phyloP scores from a whole-genome alignment of 2,888 invertebrate genomes.

The Melipona beecheii region DNA sequence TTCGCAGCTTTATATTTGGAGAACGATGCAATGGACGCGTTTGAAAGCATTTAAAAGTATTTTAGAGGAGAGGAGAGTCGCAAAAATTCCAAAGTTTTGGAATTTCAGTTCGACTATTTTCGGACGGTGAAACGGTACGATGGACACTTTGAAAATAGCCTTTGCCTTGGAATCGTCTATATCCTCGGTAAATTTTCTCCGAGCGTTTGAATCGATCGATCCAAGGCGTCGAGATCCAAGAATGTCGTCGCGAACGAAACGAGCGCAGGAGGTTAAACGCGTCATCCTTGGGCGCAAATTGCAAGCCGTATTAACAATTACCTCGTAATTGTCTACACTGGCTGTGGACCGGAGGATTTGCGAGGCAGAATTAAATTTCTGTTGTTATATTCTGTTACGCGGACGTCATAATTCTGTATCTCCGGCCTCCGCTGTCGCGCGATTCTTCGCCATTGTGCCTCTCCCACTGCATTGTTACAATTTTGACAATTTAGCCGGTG shows the following conservation, averaged over 20 bases:
- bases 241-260: slow-evolving; percentile 43
- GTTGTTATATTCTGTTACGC: slow-evolving; percentile 49
- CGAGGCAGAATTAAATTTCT: slow-evolving; percentile 65
- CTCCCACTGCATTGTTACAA: slow-evolving; percentile 40
- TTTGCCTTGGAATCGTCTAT: slow-evolving; percentile 13
- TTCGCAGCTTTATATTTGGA: too few relatives aligned
- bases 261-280: slow-evolving; percentile 50
- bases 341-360: slow-evolving; percentile 48
- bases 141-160: slow-evolving; percentile 40
- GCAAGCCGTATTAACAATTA: slow-evolving; percentile 67
- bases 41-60: background rate
- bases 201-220: background rate
- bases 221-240: background rate
- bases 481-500: slow-evolving; percentile 52
- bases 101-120: background rate
- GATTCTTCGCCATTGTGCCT: slow-evolving; percentile 39
- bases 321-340: slow-evolving; percentile 60
- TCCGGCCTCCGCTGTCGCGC: background rate
- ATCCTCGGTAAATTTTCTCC: background rate
- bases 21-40: background rate
- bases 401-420: slow-evolving; percentile 36
- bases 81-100: background rate
- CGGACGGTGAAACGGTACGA: background rate
- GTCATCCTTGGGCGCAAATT: slow-evolving; percentile 46
- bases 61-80: too few relatives aligned